phyloP scores from a whole-genome alignment of 2,797 vertebrate species.

The Brotula barbata region DNA sequence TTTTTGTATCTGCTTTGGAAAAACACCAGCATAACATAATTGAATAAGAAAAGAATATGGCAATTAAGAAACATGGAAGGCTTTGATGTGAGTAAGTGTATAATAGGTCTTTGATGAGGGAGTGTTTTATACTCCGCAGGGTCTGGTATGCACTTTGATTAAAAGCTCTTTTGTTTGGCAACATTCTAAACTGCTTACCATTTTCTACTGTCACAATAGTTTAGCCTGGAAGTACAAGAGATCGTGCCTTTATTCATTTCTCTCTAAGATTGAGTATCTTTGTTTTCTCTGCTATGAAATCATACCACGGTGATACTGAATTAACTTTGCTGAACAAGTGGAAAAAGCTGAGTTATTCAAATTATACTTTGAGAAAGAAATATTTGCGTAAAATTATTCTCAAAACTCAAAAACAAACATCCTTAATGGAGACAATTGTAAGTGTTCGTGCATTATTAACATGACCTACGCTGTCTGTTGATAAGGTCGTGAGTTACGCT shows the following conservation, averaged over 20 bases:
- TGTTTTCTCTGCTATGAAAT: slow-evolving; percentile 26
- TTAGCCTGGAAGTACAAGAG: slow-evolving; percentile 55
- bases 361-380: neutral
- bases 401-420: slow-evolving; percentile 16
- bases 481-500: slow-evolving; percentile 55
- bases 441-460: slow-evolving; percentile 40
- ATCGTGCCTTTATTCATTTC: slow-evolving; percentile 32
- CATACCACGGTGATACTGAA: neutral
- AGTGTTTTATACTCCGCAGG: slow-evolving; percentile 69
- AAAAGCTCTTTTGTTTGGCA: slow-evolving; percentile 76
- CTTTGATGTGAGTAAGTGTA: slow-evolving; percentile 77
- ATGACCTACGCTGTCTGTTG: slow-evolving; percentile 47
- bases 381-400: neutral
- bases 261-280: slow-evolving; percentile 23
- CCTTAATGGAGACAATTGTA: slow-evolving; percentile 19
- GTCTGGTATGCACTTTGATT: slow-evolving; percentile 72
- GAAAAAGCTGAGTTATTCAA: too few species aligned
- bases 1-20: slow-evolving; percentile 59
- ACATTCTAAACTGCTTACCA: slow-evolving; percentile 70
- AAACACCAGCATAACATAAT: slow-evolving; percentile 72
- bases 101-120: slow-evolving; percentile 75
- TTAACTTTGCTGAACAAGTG: neutral
- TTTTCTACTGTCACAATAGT: slow-evolving; percentile 69
- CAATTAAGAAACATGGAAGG: slow-evolving; percentile 70
- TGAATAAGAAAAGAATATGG: slow-evolving; percentile 73